These are phyloP conservation scores for Seriola rivoliana DNA, from an alignment of 2,113 vertebrate species.

Conservation along the genomic window DNA sequence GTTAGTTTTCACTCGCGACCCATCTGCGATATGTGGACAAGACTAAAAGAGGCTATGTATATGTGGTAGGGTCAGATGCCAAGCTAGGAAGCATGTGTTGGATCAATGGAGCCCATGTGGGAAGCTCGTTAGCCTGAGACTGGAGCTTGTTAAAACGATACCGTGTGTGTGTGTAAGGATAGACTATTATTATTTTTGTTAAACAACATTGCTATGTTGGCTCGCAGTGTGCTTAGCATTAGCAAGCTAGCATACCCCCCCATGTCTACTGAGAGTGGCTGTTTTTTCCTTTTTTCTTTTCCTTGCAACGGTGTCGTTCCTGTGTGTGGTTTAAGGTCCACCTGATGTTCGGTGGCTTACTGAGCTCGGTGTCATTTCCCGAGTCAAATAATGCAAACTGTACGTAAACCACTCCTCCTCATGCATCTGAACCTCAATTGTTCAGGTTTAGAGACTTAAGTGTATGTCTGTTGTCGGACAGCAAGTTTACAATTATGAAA, in stretches of 20 bases:
- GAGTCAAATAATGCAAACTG: background rate
- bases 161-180: background rate
- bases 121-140: background rate
- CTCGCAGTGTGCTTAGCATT: background rate
- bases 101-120: background rate
- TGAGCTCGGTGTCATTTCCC: background rate
- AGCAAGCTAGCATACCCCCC: background rate
- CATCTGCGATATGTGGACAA: background rate
- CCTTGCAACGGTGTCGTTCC: background rate
- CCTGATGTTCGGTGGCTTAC: background rate
- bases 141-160: background rate
- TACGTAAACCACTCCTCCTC: background rate
- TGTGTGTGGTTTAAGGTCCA: background rate
- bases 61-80: rapidly evolving
- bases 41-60: background rate
- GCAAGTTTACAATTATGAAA: background rate
- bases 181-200: background rate
- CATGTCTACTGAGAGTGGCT: background rate
- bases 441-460: too few relatives aligned
- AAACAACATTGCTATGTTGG: background rate
- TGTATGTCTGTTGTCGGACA: background rate
- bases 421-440: too few relatives aligned
- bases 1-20: conserved; percentile 35
- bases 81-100: background rate
- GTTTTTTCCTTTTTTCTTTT: background rate